Conservation (phyloP, 2,797 vertebrate genomes). For the Hoplostethus atlanticus region DNA sequence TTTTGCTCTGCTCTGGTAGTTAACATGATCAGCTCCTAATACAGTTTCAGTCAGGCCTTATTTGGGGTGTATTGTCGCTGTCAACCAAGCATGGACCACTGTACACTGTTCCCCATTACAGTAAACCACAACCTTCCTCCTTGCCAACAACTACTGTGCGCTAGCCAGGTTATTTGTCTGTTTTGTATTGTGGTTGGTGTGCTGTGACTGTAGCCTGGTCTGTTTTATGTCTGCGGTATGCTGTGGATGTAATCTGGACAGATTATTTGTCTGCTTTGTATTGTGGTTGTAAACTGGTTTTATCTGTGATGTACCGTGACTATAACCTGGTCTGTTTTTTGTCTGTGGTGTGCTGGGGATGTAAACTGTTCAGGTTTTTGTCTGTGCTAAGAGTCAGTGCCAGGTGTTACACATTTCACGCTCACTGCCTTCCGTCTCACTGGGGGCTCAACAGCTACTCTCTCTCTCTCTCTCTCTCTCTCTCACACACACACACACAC, state of each 20-base stretch:
- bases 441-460: slow-evolving; percentile 35
- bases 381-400: slow-evolving; percentile 44
- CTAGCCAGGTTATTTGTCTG: slow-evolving; percentile 11
- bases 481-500: slow-evolving; percentile 4
- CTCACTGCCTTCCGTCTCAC: slow-evolving; percentile 56
- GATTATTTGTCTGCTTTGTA: slow-evolving; percentile 39
- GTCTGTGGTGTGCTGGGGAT: slow-evolving; percentile 31
- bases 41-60: neutral
- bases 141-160: neutral
- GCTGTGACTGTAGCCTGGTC: neutral
- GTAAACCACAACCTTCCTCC: neutral
- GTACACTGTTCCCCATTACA: neutral
- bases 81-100: neutral
- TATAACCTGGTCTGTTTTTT: slow-evolving; percentile 9
- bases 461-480: neutral
- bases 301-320: slow-evolving; percentile 18
- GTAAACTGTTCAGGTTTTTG: slow-evolving; percentile 42
- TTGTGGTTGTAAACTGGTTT: slow-evolving; percentile 36
- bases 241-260: slow-evolving; percentile 26
- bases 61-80: neutral
- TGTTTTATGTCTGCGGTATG: neutral
- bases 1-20: neutral
- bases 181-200: slow-evolving; percentile 11
- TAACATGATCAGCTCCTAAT: neutral
- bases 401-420: slow-evolving; percentile 73